Conservation (phyloP, 2,113 vertebrate genomes). For the Indicator maculatus region DNA sequence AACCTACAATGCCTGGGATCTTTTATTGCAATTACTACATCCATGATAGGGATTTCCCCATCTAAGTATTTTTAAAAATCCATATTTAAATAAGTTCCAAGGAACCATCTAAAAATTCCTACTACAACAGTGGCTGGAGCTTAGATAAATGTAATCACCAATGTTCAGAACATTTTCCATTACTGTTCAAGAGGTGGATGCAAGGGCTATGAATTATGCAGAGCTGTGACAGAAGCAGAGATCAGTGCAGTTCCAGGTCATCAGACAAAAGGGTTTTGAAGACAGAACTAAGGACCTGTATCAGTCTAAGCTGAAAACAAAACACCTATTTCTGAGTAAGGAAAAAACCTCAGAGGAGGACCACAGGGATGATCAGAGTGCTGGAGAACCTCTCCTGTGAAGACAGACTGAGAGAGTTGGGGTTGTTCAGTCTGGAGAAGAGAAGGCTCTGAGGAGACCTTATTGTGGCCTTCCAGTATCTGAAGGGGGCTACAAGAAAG, state of each 20-base stretch:
- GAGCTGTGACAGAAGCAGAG: background rate
- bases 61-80: background rate
- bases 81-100: background rate
- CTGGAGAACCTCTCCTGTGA: no score
- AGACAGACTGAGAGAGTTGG: no score
- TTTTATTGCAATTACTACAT: background rate
- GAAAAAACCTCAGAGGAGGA: background rate
- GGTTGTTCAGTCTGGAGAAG: no score
- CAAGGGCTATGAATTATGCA: background rate
- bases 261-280: background rate
- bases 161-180: background rate
- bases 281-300: background rate
- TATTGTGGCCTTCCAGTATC: no score
- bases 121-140: background rate
- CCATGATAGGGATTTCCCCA: background rate
- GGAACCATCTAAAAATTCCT: background rate
- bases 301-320: background rate
- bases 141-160: background rate
- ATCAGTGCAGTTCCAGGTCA: background rate
- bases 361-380: no score
- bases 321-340: background rate
- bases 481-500: no score
- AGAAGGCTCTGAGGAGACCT: no score
- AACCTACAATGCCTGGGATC: background rate
- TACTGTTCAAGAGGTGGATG: background rate